These are phyloP conservation scores for Phylloscopus whistleri DNA, from an alignment of 2,113 vertebrate genomes.

Conservation along the genomic window DNA sequence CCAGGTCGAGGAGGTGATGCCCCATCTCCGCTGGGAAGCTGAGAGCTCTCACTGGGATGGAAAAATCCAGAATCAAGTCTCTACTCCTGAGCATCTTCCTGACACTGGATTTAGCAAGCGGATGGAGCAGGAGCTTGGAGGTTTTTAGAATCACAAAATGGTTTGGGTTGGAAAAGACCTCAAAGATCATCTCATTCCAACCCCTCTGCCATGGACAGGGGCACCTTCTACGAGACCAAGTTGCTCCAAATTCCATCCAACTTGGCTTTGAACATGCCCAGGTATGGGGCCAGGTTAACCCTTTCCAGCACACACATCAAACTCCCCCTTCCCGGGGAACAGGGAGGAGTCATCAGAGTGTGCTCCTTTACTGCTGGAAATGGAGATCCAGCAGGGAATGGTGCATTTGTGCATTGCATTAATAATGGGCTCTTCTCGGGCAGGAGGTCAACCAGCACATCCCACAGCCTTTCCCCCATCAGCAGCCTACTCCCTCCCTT, in stretches of 20 bases:
- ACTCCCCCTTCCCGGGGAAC: not conserved
- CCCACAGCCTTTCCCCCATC: not conserved
- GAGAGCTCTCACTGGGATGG: not conserved
- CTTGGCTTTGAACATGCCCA: not conserved
- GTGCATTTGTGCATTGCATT: not conserved
- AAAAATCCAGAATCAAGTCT: conserved; percentile 36
- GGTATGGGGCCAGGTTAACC: not conserved
- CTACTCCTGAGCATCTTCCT: not conserved
- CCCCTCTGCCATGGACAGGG: too few relatives aligned
- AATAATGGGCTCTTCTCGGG: fast-evolving
- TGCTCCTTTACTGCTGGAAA: not conserved
- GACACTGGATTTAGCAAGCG: not conserved
- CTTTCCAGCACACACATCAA: fast-evolving
- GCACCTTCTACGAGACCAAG: not conserved
- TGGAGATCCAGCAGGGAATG: fast-evolving
- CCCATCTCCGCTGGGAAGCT: not conserved
- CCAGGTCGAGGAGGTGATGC: not conserved
- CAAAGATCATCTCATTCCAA: not conserved
- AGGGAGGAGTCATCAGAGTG: not conserved
- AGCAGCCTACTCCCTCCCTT: not conserved
- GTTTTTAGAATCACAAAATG: not conserved
- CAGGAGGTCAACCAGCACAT: not conserved
- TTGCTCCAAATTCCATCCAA: not conserved
- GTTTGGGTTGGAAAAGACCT: not conserved
- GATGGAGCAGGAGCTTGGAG: not conserved